Evolutionary conservation across 2,797 vertebrate species (phyloP), one percentile per base, ranked within the genome.

Genomic region (Tadarida brasiliensis): DNA sequence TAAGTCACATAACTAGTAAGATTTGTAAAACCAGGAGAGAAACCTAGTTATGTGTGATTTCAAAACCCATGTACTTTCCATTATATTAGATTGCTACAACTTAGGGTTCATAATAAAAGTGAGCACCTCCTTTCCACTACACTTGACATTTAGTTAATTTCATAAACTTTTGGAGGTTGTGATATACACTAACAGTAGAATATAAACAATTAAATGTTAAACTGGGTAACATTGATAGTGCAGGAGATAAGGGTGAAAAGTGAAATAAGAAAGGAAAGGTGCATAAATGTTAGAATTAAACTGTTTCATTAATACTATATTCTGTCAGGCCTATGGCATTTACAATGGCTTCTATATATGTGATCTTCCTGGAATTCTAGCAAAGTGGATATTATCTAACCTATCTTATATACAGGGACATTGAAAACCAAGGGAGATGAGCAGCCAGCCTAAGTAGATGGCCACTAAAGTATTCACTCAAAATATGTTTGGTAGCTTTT

Each of bases 131-230:
- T 90, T 87, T 54, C 70, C 1, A 78, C 14, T 89, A n/a, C n/a
- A 86, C 87, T 93, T 86, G n/a, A 82, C 8, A 76, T 80, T 96
- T 91, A 30, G 26, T 74, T 49, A 94, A 90, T 61, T 51, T 78
- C 44, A 77, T 28, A 26, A 33, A 61, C 30, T 88, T 89, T 88
- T 28, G 20, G 35, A 95, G 24, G 1, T 61, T 93, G 24, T 73
- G 61, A 63, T 35, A 33, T 84, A 83, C 67, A 15, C 35, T 88
- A 82, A 87, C 20, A 81, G 8, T 71, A 49, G 90, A 47, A 57
- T 70, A 67, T 3, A 83, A 85, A 76, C 7, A 59, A 82, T 77
- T 78, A 44, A 14, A 30, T 44, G 11, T 67, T 82, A 82, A 88
- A 71, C 20, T 65, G 10, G 9, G 2, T 19, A 47, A 11, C 47